These are phyloP conservation scores for Anableps anableps DNA, from an alignment of 2,797 vertebrate species.

Conservation along the genomic window DNA sequence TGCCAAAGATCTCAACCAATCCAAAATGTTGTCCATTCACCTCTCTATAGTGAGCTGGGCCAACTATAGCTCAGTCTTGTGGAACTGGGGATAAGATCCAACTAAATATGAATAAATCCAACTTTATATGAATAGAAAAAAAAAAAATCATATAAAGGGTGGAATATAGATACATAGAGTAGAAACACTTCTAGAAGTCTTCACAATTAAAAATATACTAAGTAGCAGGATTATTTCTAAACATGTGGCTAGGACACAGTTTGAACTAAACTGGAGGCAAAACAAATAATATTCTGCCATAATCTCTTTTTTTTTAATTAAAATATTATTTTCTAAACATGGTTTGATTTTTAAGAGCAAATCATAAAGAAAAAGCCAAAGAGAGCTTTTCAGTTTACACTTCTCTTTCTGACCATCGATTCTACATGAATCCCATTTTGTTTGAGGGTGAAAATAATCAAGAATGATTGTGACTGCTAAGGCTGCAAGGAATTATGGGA, in stretches of 20 bases:
- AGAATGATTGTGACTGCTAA: neutral
- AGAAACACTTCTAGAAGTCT: neutral
- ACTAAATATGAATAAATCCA: neutral
- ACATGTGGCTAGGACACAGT: no score
- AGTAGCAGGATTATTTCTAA: no score
- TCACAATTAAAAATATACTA: neutral
- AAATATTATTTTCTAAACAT: neutral
- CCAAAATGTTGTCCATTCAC: neutral
- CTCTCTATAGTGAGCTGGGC: neutral
- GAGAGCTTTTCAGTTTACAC: neutral
- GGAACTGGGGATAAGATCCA: neutral
- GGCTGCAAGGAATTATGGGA: neutral
- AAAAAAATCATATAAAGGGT: neutral
- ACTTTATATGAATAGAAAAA: neutral
- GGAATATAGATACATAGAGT: neutral
- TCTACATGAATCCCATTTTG: neutral
- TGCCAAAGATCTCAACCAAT: slow-evolving; percentile 13
- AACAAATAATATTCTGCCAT: no score
- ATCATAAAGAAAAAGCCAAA: neutral
- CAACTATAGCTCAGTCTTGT: neutral
- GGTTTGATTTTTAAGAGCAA: neutral
- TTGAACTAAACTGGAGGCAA: no score
- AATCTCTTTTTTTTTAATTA: no score
- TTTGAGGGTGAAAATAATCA: slow-evolving; percentile 2
- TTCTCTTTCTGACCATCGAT: neutral